Percentiles rank a stretch among this genome's conserved stretches.
Evolutionary conservation across 2,113 vertebrate genomes (phyloP).

Genomic region (Ptyas mucosa): DNA sequence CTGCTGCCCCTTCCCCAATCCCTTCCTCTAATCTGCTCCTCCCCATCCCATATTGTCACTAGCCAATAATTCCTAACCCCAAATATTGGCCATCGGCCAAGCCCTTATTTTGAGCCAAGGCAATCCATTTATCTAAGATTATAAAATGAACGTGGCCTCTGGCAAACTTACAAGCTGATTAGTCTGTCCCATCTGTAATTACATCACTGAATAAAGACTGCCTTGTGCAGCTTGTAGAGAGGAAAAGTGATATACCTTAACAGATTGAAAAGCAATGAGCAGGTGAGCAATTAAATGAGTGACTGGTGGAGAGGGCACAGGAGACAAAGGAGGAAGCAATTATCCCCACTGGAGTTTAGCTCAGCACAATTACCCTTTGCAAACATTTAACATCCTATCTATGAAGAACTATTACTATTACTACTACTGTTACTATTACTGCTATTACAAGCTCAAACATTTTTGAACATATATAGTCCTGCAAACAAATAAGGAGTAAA

Average conservation of each 20-base stretch:
- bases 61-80: neutral
- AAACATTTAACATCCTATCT: neutral
- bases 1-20: neutral
- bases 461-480: neutral
- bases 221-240: neutral
- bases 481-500: neutral
- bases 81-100: neutral
- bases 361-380: neutral
- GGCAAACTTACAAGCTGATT: conserved; percentile 16
- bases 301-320: conserved; percentile 14
- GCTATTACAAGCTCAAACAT: neutral
- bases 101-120: neutral
- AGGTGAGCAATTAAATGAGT: conserved; percentile 21
- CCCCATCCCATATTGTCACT: neutral
- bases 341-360: neutral
- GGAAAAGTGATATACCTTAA: conserved; percentile 14
- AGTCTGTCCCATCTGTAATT: conserved; percentile 17
- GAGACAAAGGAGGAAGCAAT: neutral
- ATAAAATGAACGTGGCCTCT: neutral
- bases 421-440: no score
- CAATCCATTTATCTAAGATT: neutral
- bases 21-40: neutral
- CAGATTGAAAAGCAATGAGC: conserved; percentile 17
- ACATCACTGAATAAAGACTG: conserved; percentile 10
- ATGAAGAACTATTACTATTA: neutral